These are phyloP conservation scores for Diplosoma virens DNA, from an alignment of 23 tunicate genomes.

Conservation along the genomic window DNA sequence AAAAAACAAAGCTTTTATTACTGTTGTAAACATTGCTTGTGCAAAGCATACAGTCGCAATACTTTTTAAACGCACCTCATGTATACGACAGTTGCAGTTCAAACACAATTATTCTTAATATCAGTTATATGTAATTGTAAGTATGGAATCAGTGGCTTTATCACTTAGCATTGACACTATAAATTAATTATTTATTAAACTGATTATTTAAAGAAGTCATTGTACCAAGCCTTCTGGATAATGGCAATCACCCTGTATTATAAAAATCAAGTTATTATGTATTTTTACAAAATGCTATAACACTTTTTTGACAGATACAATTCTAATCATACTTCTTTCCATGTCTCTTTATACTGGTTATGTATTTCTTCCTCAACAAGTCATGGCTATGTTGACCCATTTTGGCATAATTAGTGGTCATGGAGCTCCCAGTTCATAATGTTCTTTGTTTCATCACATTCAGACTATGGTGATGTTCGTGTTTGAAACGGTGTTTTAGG, in stretches of 20 bases:
- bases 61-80: no score
- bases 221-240: neutral
- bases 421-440: neutral
- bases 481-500: no score
- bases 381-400: constrained; percentile 48
- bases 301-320: constrained; percentile 33
- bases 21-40: no score
- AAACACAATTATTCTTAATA: no score
- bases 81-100: no score
- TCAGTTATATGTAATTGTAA: no score
- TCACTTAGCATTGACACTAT: neutral
- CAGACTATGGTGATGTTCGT: no score
- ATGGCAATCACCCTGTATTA: no score
- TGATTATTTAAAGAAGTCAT: neutral
- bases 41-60: no score
- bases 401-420: constrained; percentile 9
- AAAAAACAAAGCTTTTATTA: no score
- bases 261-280: neutral
- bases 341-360: constrained; percentile 57
- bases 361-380: constrained; percentile 53
- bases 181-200: neutral
- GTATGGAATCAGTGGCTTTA: no score
- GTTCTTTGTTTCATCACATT: no score
- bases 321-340: constrained; percentile 16
- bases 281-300: neutral